Percentiles rank a stretch among this genome's conserved stretches.
These are phyloP conservation scores for Coregonus sp. DNA, from an alignment of 2,797 vertebrate species.

Conservation along the genomic window DNA sequence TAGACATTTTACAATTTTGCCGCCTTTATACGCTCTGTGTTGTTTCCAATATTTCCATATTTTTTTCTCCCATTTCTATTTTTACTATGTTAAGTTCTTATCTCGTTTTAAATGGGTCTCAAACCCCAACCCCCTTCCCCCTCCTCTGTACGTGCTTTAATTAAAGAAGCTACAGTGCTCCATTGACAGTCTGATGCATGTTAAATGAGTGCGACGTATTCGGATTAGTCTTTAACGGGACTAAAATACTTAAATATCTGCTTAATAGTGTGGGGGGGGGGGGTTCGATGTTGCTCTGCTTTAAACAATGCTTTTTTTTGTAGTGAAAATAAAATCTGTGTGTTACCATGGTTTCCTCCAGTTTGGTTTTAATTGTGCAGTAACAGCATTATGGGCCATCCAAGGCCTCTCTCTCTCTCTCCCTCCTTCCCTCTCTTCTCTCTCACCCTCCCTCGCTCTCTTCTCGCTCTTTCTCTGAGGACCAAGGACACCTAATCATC, in stretches of 20 bases:
- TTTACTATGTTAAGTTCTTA: neutral
- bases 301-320: conserved; percentile 66
- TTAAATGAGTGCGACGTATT: neutral
- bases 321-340: conserved; percentile 77
- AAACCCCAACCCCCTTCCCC: neutral
- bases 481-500: neutral
- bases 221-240: too few relatives aligned
- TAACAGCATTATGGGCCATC: neutral
- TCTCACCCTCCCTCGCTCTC: too few relatives aligned
- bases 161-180: neutral
- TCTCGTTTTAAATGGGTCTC: conserved; percentile 4
- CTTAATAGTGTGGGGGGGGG: conserved; percentile 24
- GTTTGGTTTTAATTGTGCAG: conserved; percentile 12
- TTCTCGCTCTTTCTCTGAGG: neutral
- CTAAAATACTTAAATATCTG: neutral
- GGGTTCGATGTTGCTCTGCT: conserved; percentile 52
- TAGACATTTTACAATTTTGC: conserved; percentile 12
- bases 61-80: neutral
- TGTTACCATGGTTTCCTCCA: conserved; percentile 40
- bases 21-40: neutral
- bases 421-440: too few relatives aligned
- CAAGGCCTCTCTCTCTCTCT: neutral
- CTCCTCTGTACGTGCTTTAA: conserved; percentile 8
- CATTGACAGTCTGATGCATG: neutral
- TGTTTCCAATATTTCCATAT: neutral